These are phyloP conservation scores for Eulemur rufifrons DNA, from an alignment of 2,113 vertebrate genomes.

Conservation along the genomic window DNA sequence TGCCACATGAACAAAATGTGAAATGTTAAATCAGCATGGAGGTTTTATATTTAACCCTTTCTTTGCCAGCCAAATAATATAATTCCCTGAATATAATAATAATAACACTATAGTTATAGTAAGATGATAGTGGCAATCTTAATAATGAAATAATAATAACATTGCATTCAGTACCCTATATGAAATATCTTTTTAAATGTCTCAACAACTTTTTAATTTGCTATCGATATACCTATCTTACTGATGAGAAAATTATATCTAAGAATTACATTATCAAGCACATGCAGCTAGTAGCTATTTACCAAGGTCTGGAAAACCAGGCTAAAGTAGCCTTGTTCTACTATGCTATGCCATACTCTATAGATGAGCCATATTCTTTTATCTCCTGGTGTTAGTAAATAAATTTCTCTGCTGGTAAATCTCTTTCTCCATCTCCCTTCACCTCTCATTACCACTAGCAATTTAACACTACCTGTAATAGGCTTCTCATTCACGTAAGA, in stretches of 20 bases:
- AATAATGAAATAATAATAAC: not conserved
- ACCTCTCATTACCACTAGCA: not conserved
- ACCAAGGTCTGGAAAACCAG: not conserved
- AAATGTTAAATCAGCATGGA: not conserved
- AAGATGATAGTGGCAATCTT: not conserved
- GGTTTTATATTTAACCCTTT: not conserved
- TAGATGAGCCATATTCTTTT: not conserved
- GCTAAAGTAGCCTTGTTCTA: not conserved
- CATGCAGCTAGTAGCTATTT: not conserved
- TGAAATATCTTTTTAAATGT: not conserved
- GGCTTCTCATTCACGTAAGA: not conserved
- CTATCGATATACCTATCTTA: not conserved
- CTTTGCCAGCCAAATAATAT: not conserved
- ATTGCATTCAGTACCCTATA: not conserved
- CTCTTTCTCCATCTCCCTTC: not conserved
- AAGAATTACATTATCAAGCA: not conserved
- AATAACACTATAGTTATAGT: not conserved
- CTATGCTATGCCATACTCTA: too few relatives aligned
- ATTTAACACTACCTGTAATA: not conserved
- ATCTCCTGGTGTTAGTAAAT: not conserved
- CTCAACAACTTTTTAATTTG: not conserved
- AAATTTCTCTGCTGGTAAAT: not conserved
- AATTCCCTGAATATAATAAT: not conserved
- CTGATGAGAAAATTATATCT: not conserved
- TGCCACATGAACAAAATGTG: not conserved